Evolutionary conservation across 2,888 invertebrate species (phyloP).

Genomic region (Protodeltote pygarga): DNA sequence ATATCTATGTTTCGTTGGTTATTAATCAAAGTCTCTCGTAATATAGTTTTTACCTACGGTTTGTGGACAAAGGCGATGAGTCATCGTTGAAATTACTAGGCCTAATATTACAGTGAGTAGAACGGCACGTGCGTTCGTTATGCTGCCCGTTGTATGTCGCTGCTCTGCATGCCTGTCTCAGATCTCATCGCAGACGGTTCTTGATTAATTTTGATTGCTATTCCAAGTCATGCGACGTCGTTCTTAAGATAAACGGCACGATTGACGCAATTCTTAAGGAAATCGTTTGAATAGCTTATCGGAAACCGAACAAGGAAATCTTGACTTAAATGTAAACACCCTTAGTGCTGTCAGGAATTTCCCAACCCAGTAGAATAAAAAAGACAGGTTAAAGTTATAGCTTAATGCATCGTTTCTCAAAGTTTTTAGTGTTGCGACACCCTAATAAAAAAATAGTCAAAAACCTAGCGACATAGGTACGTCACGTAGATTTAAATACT

Average conservation of each 20-base stretch:
- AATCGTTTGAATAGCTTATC: conserved; percentile 35
- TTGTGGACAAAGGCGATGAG: conserved; percentile 75
- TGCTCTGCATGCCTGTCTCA: conserved; percentile 10
- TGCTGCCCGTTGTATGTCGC: conserved; percentile 5
- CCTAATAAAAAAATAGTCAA: too few species aligned
- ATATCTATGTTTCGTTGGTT: conserved; percentile 51
- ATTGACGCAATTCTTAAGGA: conserved; percentile 57
- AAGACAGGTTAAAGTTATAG: background rate
- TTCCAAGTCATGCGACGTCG: conserved; percentile 59
- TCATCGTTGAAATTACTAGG: conserved; percentile 74
- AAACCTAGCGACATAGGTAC: too few species aligned
- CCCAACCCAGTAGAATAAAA: conserved; percentile 28
- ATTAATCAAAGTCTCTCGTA: conserved; percentile 53
- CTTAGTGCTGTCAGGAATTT: conserved; percentile 14
- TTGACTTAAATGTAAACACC: conserved; percentile 19
- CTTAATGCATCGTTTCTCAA: too few species aligned
- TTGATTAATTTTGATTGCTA: conserved; percentile 60
- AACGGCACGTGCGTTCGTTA: conserved; percentile 47
- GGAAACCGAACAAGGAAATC: conserved; percentile 33
- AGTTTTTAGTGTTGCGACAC: too few species aligned
- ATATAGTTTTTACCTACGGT: conserved; percentile 52
- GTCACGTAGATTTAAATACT: too few species aligned
- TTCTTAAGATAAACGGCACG: conserved; percentile 53
- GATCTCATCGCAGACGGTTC: conserved; percentile 12
- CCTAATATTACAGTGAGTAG: conserved; percentile 65